Base-by-base conservation (phyloP, 2,113 vertebrate genomes). In the Girardinichthys multiradiatus region DNA sequence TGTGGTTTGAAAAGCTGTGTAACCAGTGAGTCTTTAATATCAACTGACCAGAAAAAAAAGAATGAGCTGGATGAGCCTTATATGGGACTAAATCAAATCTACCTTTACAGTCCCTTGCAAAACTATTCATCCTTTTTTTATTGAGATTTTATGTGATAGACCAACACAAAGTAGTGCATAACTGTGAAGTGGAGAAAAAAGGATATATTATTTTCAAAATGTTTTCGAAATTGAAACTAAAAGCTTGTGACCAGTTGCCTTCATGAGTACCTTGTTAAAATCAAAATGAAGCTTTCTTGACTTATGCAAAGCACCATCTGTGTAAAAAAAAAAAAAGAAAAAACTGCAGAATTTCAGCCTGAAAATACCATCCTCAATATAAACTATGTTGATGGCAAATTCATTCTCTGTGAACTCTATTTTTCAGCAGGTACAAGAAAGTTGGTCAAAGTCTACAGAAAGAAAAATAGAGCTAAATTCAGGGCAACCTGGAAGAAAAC, bases 21-120 rank as follows among this genome's bases (percentile, higher is more conserved):
- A 88, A 87, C 83, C 83, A 80, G 65, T 83, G 70, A 57, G 71
- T 69, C 64, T 57, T 71, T 80, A 83, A 85, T 81, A 83, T 85
- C 28, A 60, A 30, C 9, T 45, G 48, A n/a, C 48, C 21, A n/a
- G 2, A 54, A 54, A n/a, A 39, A 19, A 54, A 24, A 5, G 48
- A n/a, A n/a, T 54, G 21, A 54, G 48, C 21, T 54, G 24, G 10
- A 54, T n/a, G 21, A 54, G 24, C 48, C 24, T 54, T 21, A 24
- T 54, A 54, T 54, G 24, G 10, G 21, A 54, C 24, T 24, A 54
- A 24, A 5, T 54, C 24, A n/a, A 45, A 19, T 54, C 48, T 54
- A 54, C 48, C 7, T 54, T 54, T 54, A n/a, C 2, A 19, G 42
- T 45, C 42, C 48, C 21, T 54, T 54, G 9, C 9, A 54, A 54